Base-by-base conservation (phyloP, 2,113 vertebrate species). In the Athene noctua region DNA sequence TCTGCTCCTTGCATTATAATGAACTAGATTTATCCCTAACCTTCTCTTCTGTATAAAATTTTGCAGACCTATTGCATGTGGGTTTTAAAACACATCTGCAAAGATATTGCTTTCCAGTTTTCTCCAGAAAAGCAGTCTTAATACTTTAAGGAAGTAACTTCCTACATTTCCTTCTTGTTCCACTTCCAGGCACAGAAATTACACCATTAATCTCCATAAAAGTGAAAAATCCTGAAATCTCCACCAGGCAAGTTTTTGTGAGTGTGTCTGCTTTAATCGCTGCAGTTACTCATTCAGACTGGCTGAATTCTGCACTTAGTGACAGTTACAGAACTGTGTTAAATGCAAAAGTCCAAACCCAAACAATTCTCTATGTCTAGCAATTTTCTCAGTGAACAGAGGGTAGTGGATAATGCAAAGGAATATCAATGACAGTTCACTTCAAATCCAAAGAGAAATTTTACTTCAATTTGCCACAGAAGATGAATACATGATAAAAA, bases 1-100 rank as follows among this genome's bases (percentile, higher is more conserved):
- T 86, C 55, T 73, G 27, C 88, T 96, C 70, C 57, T 83, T 68
- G 59, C 59, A 68, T 85, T 92, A 71, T 55, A 92, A 96, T 68
- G 89, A 96, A 82, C 77, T 58, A 87, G 73, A 75, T 96, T 88
- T 95, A 95, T 73, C 57, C 52, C 44, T 86, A 88, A 81, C 59
- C 36, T 84, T 90, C 78, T 74, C 30, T 78, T 86, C 86, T 59
- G 40, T 34, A 67, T 58, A 83, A 94, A 88, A 92, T 75, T 91
- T 92, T 72, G 54, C 65, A 94, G 92, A 72, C 36, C 55, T 80
- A 47, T 49, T 82, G 49, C 44, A 87, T 32, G 32, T 49, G 86
- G 51, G 54, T 65, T 95, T 94, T 94, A 96, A 81, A 89, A 44
- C 25, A 90, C 82, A 92, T 61, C 61, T 85, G 40, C 29, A 84